Evolutionary conservation across 1,140 invertebrate species (phyloP).

Genomic region (Gryllus bimaculatus): DNA sequence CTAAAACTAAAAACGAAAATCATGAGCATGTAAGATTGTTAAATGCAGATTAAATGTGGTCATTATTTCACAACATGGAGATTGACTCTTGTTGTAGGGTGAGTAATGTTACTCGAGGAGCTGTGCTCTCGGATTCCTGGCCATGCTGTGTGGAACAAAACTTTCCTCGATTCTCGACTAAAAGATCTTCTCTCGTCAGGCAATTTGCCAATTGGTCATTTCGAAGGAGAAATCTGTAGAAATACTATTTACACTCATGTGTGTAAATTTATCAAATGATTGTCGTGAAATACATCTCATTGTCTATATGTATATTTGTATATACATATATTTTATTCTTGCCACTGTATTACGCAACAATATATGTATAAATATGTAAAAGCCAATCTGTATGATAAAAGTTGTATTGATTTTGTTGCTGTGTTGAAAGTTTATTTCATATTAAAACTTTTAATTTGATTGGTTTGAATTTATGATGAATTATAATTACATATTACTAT

Average conservation of each 20-base stretch:
- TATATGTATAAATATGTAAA: slow-evolving; percentile 2
- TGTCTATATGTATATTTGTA: background rate
- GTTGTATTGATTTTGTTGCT: background rate
- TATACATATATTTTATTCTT: background rate
- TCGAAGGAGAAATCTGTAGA: slow-evolving; percentile 20
- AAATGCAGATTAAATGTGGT: background rate
- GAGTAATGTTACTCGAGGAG: slow-evolving; percentile 16
- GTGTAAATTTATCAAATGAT: background rate
- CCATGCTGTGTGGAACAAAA: slow-evolving; percentile 19
- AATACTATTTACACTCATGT: background rate
- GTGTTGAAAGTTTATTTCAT: background rate
- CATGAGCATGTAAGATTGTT: background rate
- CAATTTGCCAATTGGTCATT: slow-evolving; percentile 22
- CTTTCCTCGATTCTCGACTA: slow-evolving; percentile 18
- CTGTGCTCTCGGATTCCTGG: slow-evolving; percentile 13
- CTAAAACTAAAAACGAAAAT: no score
- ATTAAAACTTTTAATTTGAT: background rate
- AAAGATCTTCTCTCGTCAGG: slow-evolving; percentile 20
- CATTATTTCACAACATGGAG: slow-evolving; percentile 2
- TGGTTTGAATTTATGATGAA: no score
- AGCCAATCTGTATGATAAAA: background rate
- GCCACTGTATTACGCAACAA: background rate
- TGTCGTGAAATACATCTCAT: background rate
- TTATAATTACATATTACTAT: background rate
- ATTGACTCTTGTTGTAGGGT: slow-evolving; percentile 19